Evolutionary conservation across 30 jellyfish, hydroid and myxozoan genomes (phyloP), one percentile per base, ranked within the genome.

Genomic region (Cassiopea andromeda): DNA sequence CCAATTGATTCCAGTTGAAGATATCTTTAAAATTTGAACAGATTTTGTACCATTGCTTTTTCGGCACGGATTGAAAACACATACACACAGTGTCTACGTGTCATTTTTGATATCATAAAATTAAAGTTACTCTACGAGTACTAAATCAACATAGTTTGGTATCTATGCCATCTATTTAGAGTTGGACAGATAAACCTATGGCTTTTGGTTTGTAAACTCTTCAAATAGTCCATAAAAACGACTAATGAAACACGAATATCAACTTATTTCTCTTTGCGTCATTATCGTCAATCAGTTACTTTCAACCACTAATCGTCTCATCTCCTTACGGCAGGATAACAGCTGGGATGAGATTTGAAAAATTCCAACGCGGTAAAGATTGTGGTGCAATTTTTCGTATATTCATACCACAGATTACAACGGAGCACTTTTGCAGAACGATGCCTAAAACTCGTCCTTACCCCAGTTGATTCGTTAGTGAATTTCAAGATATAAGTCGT

Each of bases 221-320:
- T 3, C 2, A 61, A 7, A 19, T 38, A 70, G 79, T 19, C 54
- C 43, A 43, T 70, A 50, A 1, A 70, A 15, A 70, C 79, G 50
- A 15, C 79, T 70, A 70, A 70, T 70, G 79, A 70, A 70, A 70
- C 79, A 18, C 79, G 79, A 70, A 17, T 15, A 70, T 70, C 79
- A 70, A 43, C 15, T 43, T 17, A 70, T 70, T 70, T 70, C 54
- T 70, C 54, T 70, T 43, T 18, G 79, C 79, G n/a, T 70, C 79
- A 70, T 70, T 70, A 70, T 70, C 79, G 79, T 70, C 79, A 70
- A 70, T 70, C 79, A 70, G 79, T 70, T 70, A 70, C 79, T 27
- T 70, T 70, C 79, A 77, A 77, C 86, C 86, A 54, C 86, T 46
- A 77, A 77, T 77, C 86, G 57, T 48, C 72, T 77, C 54, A 61